Conservation (phyloP, 2,797 vertebrate genomes). For the Synanceia verrucosa region DNA sequence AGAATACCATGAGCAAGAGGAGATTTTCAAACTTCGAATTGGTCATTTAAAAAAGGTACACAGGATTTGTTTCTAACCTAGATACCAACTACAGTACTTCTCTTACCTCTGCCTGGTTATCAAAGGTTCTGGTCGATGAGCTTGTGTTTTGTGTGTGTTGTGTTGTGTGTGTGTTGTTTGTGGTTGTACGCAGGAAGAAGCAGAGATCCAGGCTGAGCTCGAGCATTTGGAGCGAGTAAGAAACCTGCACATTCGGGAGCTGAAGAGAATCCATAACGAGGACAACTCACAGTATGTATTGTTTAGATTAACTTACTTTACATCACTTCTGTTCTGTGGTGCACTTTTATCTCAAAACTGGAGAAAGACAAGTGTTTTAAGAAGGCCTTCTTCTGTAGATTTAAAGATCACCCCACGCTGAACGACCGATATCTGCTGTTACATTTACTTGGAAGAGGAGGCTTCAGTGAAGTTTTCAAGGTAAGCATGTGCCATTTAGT, state of each 20-base stretch:
- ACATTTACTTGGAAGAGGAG: constrained; percentile 94
- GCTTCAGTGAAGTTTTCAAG: constrained; percentile 99
- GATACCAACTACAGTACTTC: background rate
- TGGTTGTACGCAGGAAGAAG: constrained; percentile 88
- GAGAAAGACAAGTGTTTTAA: background rate
- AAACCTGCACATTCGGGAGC: constrained; percentile 98
- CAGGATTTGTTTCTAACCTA: background rate
- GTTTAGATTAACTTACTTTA: background rate
- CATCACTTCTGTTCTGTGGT: background rate
- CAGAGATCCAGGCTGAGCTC: constrained; percentile 95
- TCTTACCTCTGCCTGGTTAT: background rate
- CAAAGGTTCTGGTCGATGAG: background rate
- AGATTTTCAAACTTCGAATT: constrained; percentile 98
- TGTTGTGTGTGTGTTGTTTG: too few relatives aligned
- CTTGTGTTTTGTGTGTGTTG: too few relatives aligned
- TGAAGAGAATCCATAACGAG: constrained; percentile 99
- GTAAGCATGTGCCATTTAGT: constrained; percentile 67
- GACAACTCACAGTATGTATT: constrained; percentile 95
- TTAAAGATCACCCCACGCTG: constrained; percentile 98
- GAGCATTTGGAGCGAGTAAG: constrained; percentile 96
- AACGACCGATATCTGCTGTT: constrained; percentile 96
- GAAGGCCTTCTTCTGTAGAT: constrained; percentile 77
- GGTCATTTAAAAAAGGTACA: constrained; percentile 98
- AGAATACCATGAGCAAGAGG: constrained; percentile 98
- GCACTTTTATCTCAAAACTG: background rate